phyloP scores from a whole-genome alignment of 1,140 invertebrate species.

The Bombus turneri region DNA sequence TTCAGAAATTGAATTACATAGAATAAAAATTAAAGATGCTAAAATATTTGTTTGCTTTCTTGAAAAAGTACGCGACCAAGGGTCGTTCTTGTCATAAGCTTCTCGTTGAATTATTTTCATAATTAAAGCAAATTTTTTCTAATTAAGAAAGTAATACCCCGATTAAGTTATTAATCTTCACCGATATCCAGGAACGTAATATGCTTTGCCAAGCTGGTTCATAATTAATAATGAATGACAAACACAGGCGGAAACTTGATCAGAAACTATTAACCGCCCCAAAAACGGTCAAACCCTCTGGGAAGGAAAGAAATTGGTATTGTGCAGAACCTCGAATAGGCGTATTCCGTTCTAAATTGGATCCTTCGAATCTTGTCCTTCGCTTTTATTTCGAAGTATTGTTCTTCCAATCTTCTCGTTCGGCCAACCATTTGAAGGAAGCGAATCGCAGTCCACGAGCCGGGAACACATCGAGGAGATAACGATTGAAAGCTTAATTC shows the following conservation, averaged over 20 bases:
- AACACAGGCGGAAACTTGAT: constrained; percentile 19
- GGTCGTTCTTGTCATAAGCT: no score
- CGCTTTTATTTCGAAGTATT: constrained; percentile 51
- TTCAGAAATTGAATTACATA: no score
- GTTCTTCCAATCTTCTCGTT: constrained; percentile 48
- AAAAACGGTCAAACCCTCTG: constrained; percentile 36
- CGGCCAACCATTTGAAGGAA: constrained; percentile 42
- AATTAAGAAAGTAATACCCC: not conserved
- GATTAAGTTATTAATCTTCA: not conserved
- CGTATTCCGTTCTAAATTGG: constrained; percentile 52
- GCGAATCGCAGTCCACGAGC: constrained; percentile 19
- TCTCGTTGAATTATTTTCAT: not conserved
- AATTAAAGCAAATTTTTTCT: not conserved
- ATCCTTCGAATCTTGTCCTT: constrained; percentile 48
- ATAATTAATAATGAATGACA: constrained; percentile 51
- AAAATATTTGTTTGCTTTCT: no score
- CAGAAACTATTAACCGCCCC: constrained; percentile 43
- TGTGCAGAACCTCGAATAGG: constrained; percentile 42
- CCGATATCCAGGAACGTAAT: no score
- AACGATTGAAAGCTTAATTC: constrained; percentile 52
- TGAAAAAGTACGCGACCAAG: no score
- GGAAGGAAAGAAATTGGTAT: constrained; percentile 49
- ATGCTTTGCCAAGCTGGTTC: not conserved
- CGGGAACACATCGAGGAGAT: constrained; percentile 22
- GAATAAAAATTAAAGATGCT: no score